Evolutionary conservation across 2,888 invertebrate genomes (phyloP), one percentile per base, ranked within the genome.

Genomic region (Steinernema carpocapsae): DNA sequence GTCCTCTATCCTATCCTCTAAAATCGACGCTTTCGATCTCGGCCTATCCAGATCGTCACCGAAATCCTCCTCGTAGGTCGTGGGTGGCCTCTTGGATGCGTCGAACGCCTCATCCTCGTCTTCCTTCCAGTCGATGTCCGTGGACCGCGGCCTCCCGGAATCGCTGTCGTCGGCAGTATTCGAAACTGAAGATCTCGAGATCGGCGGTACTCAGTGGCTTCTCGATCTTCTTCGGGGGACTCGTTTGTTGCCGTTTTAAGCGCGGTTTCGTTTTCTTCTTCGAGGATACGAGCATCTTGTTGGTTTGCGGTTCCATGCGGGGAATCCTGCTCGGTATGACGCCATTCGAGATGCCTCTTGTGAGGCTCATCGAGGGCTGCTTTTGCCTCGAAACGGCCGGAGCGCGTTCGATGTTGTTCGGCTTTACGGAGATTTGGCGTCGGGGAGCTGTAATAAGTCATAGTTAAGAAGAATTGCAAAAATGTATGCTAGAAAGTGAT

Each of bases 161-260:
- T 56, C 56, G 56, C 56, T 56, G 56, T 56, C 56, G 26, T 56
- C 56, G 7, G 56, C 56, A 26, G 56, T 56, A 26, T 56, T 56
- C 56, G 56, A 56, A 3, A 56, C 56, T 12, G 56, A 56, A 24
- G 56, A 56, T 2, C 56, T 3, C 56, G 56, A 56, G 56, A 56
- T 56, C 24, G 56, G 56, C 6, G 56, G 43, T 71, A 43, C 26
- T 71, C 48, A 19, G 52, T n/a, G 26, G 72, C 52, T 59, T 72
- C 29, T 32, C 52, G 37, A 26, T 72, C 52, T 2, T 19, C 42
- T 51, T 71, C 42, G 70, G 45, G 6, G 56, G 56, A 6, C n/a
- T 17, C 19, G 56, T 22, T 3, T 12, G 10, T 26, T 22, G 22
- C 26, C 56, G 56, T 26, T 56, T 56, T 6, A 56, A 19, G 12